Evolutionary conservation across 2,113 vertebrate genomes (phyloP).

Genomic region (Platichthys flesus): DNA sequence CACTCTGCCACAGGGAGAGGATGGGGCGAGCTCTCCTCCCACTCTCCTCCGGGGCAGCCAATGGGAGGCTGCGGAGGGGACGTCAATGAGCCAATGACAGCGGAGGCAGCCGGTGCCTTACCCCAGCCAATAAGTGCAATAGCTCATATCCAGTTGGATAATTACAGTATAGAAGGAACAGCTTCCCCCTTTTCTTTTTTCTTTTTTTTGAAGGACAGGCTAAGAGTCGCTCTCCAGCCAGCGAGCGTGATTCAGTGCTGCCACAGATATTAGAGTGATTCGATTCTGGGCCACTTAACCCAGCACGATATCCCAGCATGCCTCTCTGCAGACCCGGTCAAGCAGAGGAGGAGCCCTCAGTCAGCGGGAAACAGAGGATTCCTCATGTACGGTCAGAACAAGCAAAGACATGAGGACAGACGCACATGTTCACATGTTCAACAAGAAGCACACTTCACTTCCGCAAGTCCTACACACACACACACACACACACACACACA

Average conservation of each 20-base stretch:
- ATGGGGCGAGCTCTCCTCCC: conserved; percentile 75
- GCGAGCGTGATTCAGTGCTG: conserved; percentile 77
- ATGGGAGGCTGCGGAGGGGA: conserved; percentile 60
- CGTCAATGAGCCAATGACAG: conserved; percentile 63
- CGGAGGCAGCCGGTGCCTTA: conserved; percentile 61
- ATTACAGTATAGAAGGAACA: conserved; percentile 71
- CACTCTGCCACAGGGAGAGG: conserved; percentile 77
- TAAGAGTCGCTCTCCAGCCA: conserved; percentile 64
- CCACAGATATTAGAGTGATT: conserved; percentile 81
- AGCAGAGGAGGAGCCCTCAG: conserved; percentile 19
- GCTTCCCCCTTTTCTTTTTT: conserved; percentile 30
- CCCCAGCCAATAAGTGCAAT: conserved; percentile 80
- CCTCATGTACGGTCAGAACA: neutral
- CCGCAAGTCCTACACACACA: conserved; percentile 38
- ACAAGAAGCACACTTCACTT: conserved; percentile 26
- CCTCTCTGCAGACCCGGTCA: conserved; percentile 66
- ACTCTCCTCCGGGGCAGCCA: conserved; percentile 75
- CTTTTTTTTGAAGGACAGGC: conserved; percentile 70
- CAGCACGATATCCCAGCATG: conserved; percentile 60
- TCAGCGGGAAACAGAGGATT: conserved; percentile 44
- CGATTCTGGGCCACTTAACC: conserved; percentile 75
- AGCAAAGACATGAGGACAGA: conserved; percentile 8
- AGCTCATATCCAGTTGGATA: conserved; percentile 82
- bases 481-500: neutral
- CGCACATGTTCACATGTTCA: too few relatives aligned